phyloP scores from a whole-genome alignment of 2,797 vertebrate genomes.

The Sternarchorhynchus goeldii region DNA sequence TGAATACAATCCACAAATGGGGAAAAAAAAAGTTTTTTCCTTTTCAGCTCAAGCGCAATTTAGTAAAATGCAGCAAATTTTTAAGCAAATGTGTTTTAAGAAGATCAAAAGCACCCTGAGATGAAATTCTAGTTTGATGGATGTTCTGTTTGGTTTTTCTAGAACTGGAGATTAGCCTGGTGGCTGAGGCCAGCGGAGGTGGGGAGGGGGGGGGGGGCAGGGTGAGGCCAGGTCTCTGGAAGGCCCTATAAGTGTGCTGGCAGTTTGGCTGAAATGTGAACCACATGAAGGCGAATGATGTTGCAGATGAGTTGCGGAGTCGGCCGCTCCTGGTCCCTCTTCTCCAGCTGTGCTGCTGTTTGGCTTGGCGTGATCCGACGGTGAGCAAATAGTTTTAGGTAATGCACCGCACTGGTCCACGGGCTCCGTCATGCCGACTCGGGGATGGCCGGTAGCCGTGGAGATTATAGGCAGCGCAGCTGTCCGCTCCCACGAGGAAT shows the following conservation, averaged over 20 bases:
- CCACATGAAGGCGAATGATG: slow-evolving; percentile 55
- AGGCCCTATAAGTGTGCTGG: slow-evolving; percentile 33
- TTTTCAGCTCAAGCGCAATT: not conserved
- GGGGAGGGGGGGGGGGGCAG: not conserved
- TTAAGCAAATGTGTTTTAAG: slow-evolving; percentile 42
- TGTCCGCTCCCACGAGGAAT: slow-evolving; percentile 22
- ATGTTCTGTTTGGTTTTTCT: slow-evolving; percentile 57
- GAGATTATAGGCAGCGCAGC: slow-evolving; percentile 23
- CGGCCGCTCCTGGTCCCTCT: slow-evolving; percentile 52
- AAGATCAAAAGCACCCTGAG: slow-evolving; percentile 42
- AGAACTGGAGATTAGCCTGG: slow-evolving; percentile 59
- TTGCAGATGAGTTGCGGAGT: slow-evolving; percentile 50
- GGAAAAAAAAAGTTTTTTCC: not conserved
- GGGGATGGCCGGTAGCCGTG: slow-evolving; percentile 36
- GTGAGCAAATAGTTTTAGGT: slow-evolving; percentile 65
- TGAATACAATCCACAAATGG: not conserved
- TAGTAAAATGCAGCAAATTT: slow-evolving; percentile 39
- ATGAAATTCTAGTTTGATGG: slow-evolving; percentile 38
- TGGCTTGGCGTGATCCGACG: slow-evolving; percentile 66
- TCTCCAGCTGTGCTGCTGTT: slow-evolving; percentile 66
- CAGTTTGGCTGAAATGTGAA: slow-evolving; percentile 58
- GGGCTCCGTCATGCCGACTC: slow-evolving; percentile 42
- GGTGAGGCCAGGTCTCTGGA: slow-evolving; percentile 27
- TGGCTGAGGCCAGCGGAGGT: slow-evolving; percentile 48
- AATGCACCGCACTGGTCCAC: slow-evolving; percentile 50